phyloP scores from a whole-genome alignment of 2,113 vertebrate species.

The Myotis yumanensis region DNA sequence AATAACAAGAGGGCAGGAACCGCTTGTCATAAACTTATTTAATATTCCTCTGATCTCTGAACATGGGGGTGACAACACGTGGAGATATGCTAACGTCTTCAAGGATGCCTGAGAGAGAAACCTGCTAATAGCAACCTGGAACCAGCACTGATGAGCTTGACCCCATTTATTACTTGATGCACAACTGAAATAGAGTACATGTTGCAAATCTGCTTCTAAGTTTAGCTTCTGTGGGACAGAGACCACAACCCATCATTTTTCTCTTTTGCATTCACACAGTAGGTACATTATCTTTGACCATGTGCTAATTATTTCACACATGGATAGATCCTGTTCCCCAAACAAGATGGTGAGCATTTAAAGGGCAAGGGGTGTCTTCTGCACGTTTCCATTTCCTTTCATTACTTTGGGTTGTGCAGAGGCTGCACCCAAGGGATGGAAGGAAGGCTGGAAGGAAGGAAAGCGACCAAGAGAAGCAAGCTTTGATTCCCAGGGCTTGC shows the following conservation, averaged over 20 bases:
- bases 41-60: conserved; percentile 69
- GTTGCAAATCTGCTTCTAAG: background rate
- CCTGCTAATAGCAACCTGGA: background rate
- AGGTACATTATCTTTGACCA: background rate
- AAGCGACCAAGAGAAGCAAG: background rate
- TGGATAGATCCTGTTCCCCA: background rate
- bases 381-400: background rate
- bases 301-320: background rate
- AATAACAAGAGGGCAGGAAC: conserved; percentile 56
- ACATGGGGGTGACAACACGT: conserved; percentile 45
- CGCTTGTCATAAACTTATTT: conserved; percentile 55
- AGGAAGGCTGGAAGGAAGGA: background rate
- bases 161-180: background rate
- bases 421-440: background rate
- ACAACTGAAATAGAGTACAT: background rate
- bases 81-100: background rate
- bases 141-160: background rate
- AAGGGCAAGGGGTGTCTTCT: background rate
- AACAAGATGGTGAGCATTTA: background rate
- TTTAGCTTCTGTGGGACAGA: background rate
- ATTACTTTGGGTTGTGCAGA: background rate
- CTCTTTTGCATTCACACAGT: background rate
- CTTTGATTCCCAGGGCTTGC: background rate
- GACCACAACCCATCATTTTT: background rate
- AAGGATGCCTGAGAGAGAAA: conserved; percentile 45